Base-by-base conservation (phyloP, 2,888 invertebrate genomes). In the Diaprepes abbreviatus region DNA sequence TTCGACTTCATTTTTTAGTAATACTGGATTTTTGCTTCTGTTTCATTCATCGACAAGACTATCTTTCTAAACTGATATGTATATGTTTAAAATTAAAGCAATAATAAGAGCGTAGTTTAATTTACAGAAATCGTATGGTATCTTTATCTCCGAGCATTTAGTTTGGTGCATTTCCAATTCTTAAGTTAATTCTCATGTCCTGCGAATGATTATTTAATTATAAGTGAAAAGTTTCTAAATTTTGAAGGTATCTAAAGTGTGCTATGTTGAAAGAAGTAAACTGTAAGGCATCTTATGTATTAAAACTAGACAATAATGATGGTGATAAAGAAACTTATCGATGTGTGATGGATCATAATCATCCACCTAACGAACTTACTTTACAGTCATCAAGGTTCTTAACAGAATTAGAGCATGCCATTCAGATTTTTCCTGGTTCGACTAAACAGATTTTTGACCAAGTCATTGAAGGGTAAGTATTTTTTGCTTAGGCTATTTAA, bases 221-320 rank as follows among this genome's bases (percentile, higher is more conserved):
- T 19, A n/a, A 1, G 43, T 24, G 0, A 45, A 45, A 9, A 3
- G 24, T 24, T 45, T 1, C 28, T 16, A n/a, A 35, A 35, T 19
- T 64, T 64, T 58, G 31, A 59, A 70, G 70, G 40, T 70, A 70
- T 48, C 31, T 70, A 19, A 66, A 65, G 21, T 70, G 70, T 28
- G 62, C 62, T 24, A 63, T 70, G 43, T 28, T 24, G 10, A 58
- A 52, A 45, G 59, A 63, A 17, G 43, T 66, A n/a, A 66, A 58
- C 10, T 70, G 70, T 54, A 70, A 48, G 28, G 70, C 70, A 3
- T 70, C 70, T 1, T 66, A 70, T 21, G 70, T 70, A 3, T 21
- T 57, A 21, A 19, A 40, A n/a, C 1, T 48, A 28, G 35, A 57
- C 14, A 7, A 55, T 24, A 28, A 24, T 6, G 40, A 10, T 17